Conservation (phyloP, 2,113 vertebrate genomes). For the Capreolus pygargus region DNA sequence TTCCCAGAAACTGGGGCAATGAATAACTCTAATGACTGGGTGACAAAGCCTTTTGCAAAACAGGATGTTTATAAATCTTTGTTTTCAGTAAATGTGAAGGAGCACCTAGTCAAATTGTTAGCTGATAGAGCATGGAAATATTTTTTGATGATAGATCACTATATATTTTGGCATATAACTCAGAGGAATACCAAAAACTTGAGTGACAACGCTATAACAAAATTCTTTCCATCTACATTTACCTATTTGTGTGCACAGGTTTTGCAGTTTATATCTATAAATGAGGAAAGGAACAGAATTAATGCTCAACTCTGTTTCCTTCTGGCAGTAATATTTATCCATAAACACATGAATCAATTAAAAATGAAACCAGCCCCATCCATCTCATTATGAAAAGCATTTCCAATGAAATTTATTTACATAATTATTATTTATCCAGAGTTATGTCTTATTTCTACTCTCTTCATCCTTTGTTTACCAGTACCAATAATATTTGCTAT, state of each 20-base stretch:
- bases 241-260: background rate
- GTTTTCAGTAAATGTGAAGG: slow-evolving; percentile 23
- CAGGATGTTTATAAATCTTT: slow-evolving; percentile 20
- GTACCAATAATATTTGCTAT: background rate
- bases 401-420: background rate
- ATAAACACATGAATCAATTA: background rate
- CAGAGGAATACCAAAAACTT: background rate
- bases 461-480: slow-evolving; percentile 28
- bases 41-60: background rate
- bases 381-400: slow-evolving; percentile 16
- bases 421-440: background rate
- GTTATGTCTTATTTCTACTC: background rate
- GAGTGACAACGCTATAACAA: background rate
- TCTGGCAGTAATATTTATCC: background rate
- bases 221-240: background rate
- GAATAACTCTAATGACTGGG: background rate
- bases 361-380: background rate
- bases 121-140: slow-evolving; percentile 21
- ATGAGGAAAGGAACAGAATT: background rate
- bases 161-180: slow-evolving; percentile 20
- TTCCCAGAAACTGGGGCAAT: slow-evolving; percentile 30
- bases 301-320: background rate
- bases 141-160: slow-evolving; percentile 28
- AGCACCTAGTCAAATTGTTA: slow-evolving; percentile 25
- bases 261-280: background rate